Evolutionary conservation across 37 sponge, comb jelly and placozoan genomes (phyloP).

Genomic region (Beroe ovata): DNA sequence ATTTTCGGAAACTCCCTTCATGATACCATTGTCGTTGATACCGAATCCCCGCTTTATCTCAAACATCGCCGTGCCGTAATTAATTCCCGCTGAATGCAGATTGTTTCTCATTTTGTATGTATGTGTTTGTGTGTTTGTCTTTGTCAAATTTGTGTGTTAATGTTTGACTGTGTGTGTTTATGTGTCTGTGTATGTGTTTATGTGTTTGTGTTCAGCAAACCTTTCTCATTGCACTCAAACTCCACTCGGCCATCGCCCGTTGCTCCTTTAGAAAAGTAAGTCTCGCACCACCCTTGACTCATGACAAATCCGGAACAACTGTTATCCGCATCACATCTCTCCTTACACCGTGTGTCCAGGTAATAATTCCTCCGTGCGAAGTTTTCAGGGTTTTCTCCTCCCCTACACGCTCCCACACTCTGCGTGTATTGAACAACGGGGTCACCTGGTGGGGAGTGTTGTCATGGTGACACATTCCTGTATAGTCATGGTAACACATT

Average conservation of each 20-base stretch:
- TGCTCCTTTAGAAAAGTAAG: background rate
- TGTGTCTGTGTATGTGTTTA: no score
- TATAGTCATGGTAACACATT: background rate
- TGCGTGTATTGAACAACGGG: background rate
- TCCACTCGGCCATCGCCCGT: background rate
- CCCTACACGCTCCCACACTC: background rate
- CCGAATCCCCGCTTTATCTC: slow-evolving; percentile 24
- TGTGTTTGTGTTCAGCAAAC: no score
- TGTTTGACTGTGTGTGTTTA: no score
- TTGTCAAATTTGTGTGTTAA: no score
- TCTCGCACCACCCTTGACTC: background rate
- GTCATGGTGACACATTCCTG: background rate
- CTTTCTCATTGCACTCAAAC: background rate
- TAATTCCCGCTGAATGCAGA: background rate
- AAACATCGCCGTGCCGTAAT: background rate
- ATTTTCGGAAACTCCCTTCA: background rate
- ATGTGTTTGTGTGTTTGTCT: no score
- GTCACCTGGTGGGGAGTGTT: background rate
- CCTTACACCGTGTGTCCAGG: background rate
- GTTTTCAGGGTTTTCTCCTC: background rate
- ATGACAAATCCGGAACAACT: background rate
- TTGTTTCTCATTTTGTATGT: no score
- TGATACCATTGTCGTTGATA: slow-evolving; percentile 23
- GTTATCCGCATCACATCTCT: background rate
- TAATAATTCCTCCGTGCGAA: background rate